Evolutionary conservation across 1,140 invertebrate species (phyloP).

Genomic region (Plectrocnemia conspersa): DNA sequence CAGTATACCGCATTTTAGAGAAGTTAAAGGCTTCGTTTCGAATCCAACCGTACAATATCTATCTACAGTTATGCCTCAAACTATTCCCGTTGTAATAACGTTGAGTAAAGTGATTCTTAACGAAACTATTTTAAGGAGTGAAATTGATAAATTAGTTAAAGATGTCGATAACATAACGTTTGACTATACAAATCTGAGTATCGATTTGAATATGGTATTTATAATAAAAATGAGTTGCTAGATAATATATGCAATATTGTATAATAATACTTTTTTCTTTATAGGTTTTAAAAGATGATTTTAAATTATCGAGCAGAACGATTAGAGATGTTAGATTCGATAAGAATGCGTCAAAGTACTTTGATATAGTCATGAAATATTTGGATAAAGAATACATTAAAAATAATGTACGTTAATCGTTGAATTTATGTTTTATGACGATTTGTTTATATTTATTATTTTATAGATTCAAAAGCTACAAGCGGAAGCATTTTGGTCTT

Average conservation of each 20-base stretch:
- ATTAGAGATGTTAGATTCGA: constrained; percentile 5
- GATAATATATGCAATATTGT: not conserved
- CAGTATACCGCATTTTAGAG: constrained; percentile 20
- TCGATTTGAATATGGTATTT: too few species aligned
- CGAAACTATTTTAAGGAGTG: not conserved
- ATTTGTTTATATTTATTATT: not conserved
- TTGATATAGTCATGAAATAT: not conserved
- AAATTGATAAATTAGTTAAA: not conserved
- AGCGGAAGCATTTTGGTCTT: constrained; percentile 42
- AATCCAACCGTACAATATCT: constrained; percentile 10
- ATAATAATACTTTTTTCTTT: too few species aligned
- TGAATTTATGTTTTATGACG: not conserved
- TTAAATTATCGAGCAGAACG: too few species aligned
- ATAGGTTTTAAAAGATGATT: too few species aligned
- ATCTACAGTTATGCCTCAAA: constrained; percentile 1
- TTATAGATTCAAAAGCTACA: not conserved
- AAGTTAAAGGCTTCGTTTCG: constrained; percentile 6
- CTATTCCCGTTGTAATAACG: not conserved
- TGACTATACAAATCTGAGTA: too few species aligned
- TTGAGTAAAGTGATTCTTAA: not conserved
- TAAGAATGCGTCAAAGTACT: not conserved
- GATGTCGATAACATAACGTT: too few species aligned
- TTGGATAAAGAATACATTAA: constrained; percentile 1
- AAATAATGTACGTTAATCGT: constrained; percentile 3
- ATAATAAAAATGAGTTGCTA: not conserved